phyloP scores from a whole-genome alignment of 2,888 invertebrate species.

The Philopedon plagiatum region DNA sequence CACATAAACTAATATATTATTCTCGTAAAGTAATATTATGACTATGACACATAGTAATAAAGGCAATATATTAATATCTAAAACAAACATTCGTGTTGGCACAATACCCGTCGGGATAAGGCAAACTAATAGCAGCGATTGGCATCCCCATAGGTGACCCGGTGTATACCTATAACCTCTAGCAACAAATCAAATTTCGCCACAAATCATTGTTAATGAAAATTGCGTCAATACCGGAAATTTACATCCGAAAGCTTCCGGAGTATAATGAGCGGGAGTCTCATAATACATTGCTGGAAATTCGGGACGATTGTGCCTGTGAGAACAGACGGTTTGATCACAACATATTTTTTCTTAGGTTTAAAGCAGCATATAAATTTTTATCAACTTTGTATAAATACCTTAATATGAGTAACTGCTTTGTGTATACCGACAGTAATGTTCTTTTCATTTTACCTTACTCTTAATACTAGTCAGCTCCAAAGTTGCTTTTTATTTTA shows the following conservation, averaged over 20 bases:
- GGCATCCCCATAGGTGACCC: conserved; percentile 30
- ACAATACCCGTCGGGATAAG: conserved; percentile 26
- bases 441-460: no score
- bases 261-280: conserved; percentile 37
- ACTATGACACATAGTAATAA: neutral
- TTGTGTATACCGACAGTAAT: no score
- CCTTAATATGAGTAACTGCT: no score
- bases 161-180: conserved; percentile 37
- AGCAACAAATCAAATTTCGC: conserved; percentile 47
- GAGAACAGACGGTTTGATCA: conserved; percentile 9
- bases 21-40: conserved; percentile 2
- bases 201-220: conserved; percentile 50
- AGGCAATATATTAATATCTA: conserved; percentile 23
- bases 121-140: conserved; percentile 27
- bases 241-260: conserved; percentile 46
- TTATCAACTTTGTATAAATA: no score
- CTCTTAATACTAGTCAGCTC: no score
- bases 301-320: conserved; percentile 36
- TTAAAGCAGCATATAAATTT: no score
- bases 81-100: conserved; percentile 17
- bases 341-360: no score
- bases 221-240: conserved; percentile 49
- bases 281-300: conserved; percentile 40
- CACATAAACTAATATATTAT: no score
- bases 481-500: no score